Evolutionary conservation across 1,140 invertebrate species (phyloP), one percentile per base, ranked within the genome.

Genomic region (Lucilia cuprina): DNA sequence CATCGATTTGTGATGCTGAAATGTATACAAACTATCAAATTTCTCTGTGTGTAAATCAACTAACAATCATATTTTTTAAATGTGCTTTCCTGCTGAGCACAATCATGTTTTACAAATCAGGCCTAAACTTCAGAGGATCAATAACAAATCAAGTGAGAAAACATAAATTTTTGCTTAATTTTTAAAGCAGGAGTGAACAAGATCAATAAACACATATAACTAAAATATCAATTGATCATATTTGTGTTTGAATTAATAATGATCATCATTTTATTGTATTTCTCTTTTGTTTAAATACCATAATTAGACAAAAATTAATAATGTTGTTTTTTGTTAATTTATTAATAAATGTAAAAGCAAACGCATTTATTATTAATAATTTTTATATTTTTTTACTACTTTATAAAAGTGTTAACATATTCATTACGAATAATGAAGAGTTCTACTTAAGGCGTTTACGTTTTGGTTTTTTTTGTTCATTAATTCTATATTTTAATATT

Each of bases 311-410:
- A 41, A 21, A 12, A 34, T 75, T 75, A 78, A 78, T 34, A 25
- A 8, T 78, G 75, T 49, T 82, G 13, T 74, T 60, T 49, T 41
- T 80, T 83, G 84, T 78, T 84, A 84, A 84, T 84, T 84, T 84
- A 84, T 84, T 84, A 83, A 84, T 83, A 84, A 84, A 84, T 84
- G 82, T 83, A 83, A 84, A 78, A 21, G 19, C 35, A n/a, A 74
- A 74, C 10, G n/a, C 19, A 70, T 70, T 70, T 9, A 70, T 70
- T 70, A 25, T 70, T 70, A 70, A 21, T 83, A 55, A 55, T 13
- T 10, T 25, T 19, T 83, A 30, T 30, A 2, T 30, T 30, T 30
- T n/a, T n/a, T 25, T 49, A 17, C 41, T 34, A 41, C 35, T 10
- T 77, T 82, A 82, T 30, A 3, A 30, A 30, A 84, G 82, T 84